Evolutionary conservation across 2,888 invertebrate genomes (phyloP), one percentile per base, ranked within the genome.

Genomic region (Desoria tigrina): DNA sequence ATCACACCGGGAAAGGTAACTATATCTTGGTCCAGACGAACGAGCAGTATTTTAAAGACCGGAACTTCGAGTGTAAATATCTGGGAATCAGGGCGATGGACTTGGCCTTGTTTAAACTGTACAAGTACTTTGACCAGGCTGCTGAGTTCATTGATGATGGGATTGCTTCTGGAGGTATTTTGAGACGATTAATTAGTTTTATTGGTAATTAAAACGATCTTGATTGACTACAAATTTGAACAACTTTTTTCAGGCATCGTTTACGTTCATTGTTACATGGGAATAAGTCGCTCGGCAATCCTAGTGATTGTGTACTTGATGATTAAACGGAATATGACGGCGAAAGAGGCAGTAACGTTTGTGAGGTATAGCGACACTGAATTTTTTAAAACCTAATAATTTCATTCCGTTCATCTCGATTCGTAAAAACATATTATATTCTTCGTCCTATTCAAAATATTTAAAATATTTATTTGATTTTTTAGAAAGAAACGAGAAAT

Each of bases 231-330:
- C n/a, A n/a, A n/a, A n/a, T n/a, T n/a, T n/a, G n/a, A n/a, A n/a
- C n/a, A n/a, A n/a, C n/a, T n/a, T n/a, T n/a, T n/a, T n/a, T n/a
- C 79, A 91, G 91, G 90, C 69, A 88, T 88, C 79, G 86, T 88
- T 42, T 83, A 90, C 65, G 90, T 92, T 7, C 90, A 92, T 79
- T 92, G 92, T 78, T 82, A 89, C 76, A 87, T 90, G 83, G 91
- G 91, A 32, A 87, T 91, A 77, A 91, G 91, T 1, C 86, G 92
- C 9, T 91, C 90, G 45, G 88, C 90, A 56, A 90, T 91, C 1
- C 88, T 90, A 77, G 89, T 89, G 1, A 81, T 91, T 72, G 90
- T 90, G 4, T 91, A 89, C 79, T 83, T 92, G 66, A 91, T 92
- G 89, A 87, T 90, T 76, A 87, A 86, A 77, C 86, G 87, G 65